phyloP scores from a whole-genome alignment of 1,140 invertebrate species.

The Euwallacea similis region DNA sequence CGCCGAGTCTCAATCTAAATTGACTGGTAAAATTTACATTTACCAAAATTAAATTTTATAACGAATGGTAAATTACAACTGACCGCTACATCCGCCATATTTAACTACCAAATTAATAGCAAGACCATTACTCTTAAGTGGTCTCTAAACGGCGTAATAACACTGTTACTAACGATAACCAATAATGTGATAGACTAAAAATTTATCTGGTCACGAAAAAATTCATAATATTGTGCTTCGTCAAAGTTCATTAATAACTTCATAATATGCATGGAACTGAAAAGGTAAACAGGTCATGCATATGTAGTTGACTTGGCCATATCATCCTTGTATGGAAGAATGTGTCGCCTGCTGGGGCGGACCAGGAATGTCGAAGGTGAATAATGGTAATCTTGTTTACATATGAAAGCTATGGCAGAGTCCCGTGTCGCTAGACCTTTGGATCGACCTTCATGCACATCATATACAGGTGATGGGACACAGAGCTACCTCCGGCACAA shows the following conservation, averaged over 20 bases:
- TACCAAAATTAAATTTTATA: not conserved
- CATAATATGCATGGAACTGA: not conserved
- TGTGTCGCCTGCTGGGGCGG: constrained; percentile 7
- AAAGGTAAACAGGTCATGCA: constrained; percentile 32
- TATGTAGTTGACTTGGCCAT: constrained; percentile 36
- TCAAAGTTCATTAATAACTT: no score
- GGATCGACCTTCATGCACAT: constrained; percentile 17
- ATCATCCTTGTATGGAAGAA: constrained; percentile 28
- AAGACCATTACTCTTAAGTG: constrained; percentile 15
- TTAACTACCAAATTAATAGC: constrained; percentile 15
- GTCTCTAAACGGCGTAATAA: constrained; percentile 18
- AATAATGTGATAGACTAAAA: not conserved
- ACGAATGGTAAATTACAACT: constrained; percentile 9
- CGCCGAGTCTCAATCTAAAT: no score
- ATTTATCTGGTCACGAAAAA: no score
- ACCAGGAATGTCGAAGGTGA: constrained; percentile 46
- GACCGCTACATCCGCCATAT: constrained; percentile 8
- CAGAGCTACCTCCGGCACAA: constrained; percentile 32
- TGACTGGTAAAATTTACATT: not conserved
- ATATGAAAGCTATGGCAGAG: constrained; percentile 48
- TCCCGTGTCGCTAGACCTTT: constrained; percentile 32
- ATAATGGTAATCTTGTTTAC: constrained; percentile 50
- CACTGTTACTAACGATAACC: constrained; percentile 9
- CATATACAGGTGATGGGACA: constrained; percentile 41
- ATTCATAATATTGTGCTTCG: no score